Evolutionary conservation across 2,113 vertebrate genomes (phyloP).

Genomic region (Scalopus aquaticus): DNA sequence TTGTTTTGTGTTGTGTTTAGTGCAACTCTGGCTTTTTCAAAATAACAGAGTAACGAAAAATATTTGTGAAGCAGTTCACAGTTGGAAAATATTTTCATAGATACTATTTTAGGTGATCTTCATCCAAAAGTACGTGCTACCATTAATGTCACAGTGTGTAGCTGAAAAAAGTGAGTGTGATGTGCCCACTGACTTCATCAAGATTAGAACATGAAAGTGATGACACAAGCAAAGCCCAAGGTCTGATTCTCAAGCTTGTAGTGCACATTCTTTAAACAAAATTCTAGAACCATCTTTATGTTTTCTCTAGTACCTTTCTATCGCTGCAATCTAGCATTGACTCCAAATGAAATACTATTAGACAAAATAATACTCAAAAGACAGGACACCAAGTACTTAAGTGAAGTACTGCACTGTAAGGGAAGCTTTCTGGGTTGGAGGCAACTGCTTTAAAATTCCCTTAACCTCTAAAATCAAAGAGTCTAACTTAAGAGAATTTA

Average conservation of each 20-base stretch:
- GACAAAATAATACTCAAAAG: background rate
- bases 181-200: background rate
- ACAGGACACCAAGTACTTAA: background rate
- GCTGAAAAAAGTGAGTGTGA: background rate
- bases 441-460: background rate
- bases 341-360: background rate
- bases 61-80: background rate
- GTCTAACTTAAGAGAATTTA: background rate
- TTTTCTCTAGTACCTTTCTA: background rate
- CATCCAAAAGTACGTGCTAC: background rate
- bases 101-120: background rate
- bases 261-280: background rate
- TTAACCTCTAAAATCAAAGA: background rate
- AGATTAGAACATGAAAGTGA: background rate
- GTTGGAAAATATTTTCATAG: slow-evolving; percentile 44
- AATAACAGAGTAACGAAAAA: background rate
- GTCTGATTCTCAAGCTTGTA: background rate
- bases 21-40: slow-evolving; percentile 14
- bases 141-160: background rate
- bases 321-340: background rate
- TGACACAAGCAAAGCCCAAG: background rate
- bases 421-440: background rate
- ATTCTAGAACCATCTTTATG: background rate
- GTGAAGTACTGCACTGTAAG: background rate
- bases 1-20: slow-evolving; percentile 18